Conservation (phyloP, 2,888 invertebrate genomes). For the Malthinus flaveolus region DNA sequence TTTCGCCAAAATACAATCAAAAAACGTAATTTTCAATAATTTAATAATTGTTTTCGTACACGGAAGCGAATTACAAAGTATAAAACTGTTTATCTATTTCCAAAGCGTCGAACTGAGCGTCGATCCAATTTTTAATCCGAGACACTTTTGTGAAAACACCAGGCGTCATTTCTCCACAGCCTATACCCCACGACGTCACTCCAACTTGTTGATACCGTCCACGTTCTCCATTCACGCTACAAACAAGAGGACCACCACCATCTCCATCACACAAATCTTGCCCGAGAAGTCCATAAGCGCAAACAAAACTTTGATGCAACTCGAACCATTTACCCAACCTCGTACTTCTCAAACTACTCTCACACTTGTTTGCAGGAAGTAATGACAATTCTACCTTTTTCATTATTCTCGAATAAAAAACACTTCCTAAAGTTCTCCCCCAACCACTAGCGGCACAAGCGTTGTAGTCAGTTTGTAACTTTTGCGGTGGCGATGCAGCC, state of each 20-base stretch:
- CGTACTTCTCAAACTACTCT: slow-evolving; percentile 62
- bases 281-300: slow-evolving; percentile 72
- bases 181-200: slow-evolving; percentile 54
- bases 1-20: too few relatives aligned
- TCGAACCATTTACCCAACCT: slow-evolving; percentile 67
- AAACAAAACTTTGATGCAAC: slow-evolving; percentile 70
- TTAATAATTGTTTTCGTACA: too few relatives aligned
- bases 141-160: slow-evolving; percentile 14
- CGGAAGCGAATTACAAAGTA: background rate
- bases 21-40: too few relatives aligned
- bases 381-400: slow-evolving; percentile 72
- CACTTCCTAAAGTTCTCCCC: slow-evolving; percentile 52
- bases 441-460: slow-evolving; percentile 16
- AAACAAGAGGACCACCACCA: slow-evolving; percentile 77
- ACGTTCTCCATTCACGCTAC: slow-evolving; percentile 59
- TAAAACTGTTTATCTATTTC: slow-evolving; percentile 11
- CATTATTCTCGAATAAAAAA: slow-evolving; percentile 57
- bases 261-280: slow-evolving; percentile 73
- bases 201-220: slow-evolving; percentile 59
- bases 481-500: background rate
- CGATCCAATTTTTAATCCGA: slow-evolving; percentile 18
- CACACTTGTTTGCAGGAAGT: slow-evolving; percentile 52
- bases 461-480: background rate
- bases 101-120: slow-evolving; percentile 2
- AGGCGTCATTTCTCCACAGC: slow-evolving; percentile 3